Conservation (phyloP, 2,797 vertebrate genomes). For the Neosilurus mollespiculum region DNA sequence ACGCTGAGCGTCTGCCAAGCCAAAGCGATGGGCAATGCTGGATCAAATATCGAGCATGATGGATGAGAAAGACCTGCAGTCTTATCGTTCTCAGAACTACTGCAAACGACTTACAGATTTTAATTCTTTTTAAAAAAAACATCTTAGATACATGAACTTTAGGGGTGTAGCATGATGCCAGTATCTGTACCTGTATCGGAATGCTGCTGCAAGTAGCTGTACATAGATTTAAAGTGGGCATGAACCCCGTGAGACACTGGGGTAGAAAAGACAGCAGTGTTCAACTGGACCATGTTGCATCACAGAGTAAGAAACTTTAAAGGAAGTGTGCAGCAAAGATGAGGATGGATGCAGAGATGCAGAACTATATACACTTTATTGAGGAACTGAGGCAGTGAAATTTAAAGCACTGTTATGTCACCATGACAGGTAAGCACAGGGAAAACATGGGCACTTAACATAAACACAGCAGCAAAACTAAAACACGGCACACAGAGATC, state of each 20-base stretch:
- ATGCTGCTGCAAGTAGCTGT: background rate
- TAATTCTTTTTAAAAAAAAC: background rate
- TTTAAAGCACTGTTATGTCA: too few species aligned
- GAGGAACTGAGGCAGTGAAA: too few species aligned
- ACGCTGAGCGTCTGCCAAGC: constrained; percentile 22
- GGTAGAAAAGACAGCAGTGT: background rate
- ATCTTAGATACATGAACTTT: background rate
- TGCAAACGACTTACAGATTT: background rate
- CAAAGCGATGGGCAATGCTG: constrained; percentile 11
- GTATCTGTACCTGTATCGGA: too few species aligned
- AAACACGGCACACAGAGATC: too few species aligned
- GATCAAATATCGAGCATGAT: constrained; percentile 36
- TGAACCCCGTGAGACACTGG: background rate
- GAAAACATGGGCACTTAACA: too few species aligned
- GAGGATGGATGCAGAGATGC: too few species aligned
- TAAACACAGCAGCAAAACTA: too few species aligned
- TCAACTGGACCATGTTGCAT: too few species aligned
- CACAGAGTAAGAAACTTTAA: too few species aligned
- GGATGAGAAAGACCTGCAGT: constrained; percentile 36
- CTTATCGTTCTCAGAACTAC: background rate
- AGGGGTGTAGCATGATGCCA: background rate
- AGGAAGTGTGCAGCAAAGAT: too few species aligned
- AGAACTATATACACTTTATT: too few species aligned
- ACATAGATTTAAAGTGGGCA: background rate
- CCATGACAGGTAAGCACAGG: too few species aligned